Percentiles rank a stretch among this genome's conserved stretches.
These are phyloP conservation scores for Coptodon bakossiorum DNA, from an alignment of 2,113 vertebrate species.

Conservation along the genomic window DNA sequence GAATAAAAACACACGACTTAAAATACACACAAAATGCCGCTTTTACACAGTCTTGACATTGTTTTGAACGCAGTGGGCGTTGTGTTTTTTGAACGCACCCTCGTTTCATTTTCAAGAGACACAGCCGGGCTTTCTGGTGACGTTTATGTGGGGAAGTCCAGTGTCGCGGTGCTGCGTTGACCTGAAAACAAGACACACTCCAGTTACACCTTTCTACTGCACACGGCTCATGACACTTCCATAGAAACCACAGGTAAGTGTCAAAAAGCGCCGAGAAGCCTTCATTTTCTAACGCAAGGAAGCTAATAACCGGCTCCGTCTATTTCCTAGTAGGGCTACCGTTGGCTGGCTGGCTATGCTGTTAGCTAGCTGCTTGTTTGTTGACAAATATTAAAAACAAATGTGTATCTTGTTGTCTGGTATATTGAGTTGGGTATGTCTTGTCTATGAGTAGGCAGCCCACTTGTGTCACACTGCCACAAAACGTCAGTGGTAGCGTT, in stretches of 20 bases:
- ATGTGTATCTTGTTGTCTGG: rapidly evolving
- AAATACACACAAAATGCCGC: background rate
- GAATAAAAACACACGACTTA: background rate
- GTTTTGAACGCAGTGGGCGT: background rate
- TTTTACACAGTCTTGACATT: background rate
- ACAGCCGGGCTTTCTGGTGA: constrained; percentile 34
- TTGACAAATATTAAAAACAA: background rate
- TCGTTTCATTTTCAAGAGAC: background rate
- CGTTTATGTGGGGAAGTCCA: constrained; percentile 48
- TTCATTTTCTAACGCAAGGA: background rate
- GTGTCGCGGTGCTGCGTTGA: constrained; percentile 12
- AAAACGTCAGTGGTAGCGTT: background rate
- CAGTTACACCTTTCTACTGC: background rate
- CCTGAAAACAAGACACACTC: constrained; percentile 12
- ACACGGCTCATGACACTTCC: constrained; percentile 39
- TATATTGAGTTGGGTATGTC: rapidly evolving
- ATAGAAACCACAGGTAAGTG: constrained; percentile 26
- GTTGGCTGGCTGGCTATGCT: background rate
- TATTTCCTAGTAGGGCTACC: constrained; percentile 25
- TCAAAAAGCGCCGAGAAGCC: background rate
- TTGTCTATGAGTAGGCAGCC: background rate
- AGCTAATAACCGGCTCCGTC: constrained; percentile 3
- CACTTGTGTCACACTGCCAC: background rate
- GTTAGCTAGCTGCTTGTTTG: background rate
- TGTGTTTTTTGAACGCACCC: background rate